A percentile compares a stretch with the other conserved stretches of the same genome.
Conservation (phyloP, 2,797 vertebrate genomes). For the Podarcis siculus region DNA sequence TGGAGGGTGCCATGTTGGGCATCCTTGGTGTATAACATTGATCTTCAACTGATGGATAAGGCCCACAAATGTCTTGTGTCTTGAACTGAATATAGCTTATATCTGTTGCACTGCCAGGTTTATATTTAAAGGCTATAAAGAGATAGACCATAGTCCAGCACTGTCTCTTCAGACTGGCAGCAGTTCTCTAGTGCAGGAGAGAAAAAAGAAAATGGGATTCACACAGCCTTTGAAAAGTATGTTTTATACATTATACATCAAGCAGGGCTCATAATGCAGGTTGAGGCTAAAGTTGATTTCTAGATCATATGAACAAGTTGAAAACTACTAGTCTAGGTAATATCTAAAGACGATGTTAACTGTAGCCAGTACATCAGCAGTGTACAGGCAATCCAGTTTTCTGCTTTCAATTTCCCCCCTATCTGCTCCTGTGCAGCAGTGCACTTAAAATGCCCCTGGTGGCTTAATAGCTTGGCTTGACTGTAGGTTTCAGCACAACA, state of each 20-base stretch:
- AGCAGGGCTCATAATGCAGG: not conserved
- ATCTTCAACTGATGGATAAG: not conserved
- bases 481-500: constrained; percentile 48
- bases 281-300: not conserved
- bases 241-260: not conserved
- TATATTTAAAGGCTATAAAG: not conserved
- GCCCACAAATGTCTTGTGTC: not conserved
- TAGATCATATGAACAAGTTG: not conserved
- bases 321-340: not conserved
- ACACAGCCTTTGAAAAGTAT: not conserved
- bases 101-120: not conserved
- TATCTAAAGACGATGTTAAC: constrained; percentile 16
- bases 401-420: not conserved
- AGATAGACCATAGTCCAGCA: not conserved
- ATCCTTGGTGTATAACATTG: too few species aligned
- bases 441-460: constrained; percentile 49
- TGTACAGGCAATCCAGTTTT: constrained; percentile 1
- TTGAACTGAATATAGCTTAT: not conserved
- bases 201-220: not conserved
- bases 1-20: too few species aligned
- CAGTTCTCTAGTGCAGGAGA: not conserved
- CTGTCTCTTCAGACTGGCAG: not conserved
- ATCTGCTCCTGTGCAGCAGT: constrained; percentile 31
- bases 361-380: not conserved
- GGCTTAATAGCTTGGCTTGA: constrained; percentile 47